Evolutionary conservation across 2,113 vertebrate genomes (phyloP).

Genomic region (Alaudala cheleensis): DNA sequence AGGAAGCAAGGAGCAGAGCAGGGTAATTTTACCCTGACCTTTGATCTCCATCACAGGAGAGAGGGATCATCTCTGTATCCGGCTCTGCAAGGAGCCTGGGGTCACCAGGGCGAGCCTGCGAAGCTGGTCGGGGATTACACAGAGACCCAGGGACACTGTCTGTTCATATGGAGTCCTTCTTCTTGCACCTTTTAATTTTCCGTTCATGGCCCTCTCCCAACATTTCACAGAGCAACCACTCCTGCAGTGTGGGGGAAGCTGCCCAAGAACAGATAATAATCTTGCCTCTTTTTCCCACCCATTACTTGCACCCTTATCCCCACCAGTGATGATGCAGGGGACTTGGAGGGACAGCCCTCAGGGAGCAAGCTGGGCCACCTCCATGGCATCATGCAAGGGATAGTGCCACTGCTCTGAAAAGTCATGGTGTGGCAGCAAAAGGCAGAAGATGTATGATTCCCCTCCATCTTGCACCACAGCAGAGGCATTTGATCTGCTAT

Average conservation of each 20-base stretch:
- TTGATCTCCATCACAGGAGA: slow-evolving; percentile 46
- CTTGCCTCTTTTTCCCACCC: neutral
- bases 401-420: neutral
- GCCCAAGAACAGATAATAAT: neutral
- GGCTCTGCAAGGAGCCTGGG: slow-evolving; percentile 52
- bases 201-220: neutral
- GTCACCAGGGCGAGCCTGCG: slow-evolving; percentile 17
- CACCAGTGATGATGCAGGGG: neutral
- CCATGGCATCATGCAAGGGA: neutral
- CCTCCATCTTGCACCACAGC: accelerated
- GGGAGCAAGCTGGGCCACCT: neutral
- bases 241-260: neutral
- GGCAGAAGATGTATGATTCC: neutral
- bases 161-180: neutral
- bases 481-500: neutral
- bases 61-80: slow-evolving; percentile 63
- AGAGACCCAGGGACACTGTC: neutral
- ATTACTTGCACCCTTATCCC: neutral
- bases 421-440: neutral
- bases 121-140: slow-evolving; percentile 43
- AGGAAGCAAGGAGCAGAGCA: slow-evolving; percentile 9
- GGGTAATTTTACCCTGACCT: slow-evolving; percentile 61
- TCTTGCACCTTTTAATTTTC: slow-evolving; percentile 20
- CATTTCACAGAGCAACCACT: neutral
- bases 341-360: neutral